phyloP scores from a whole-genome alignment of 1,140 invertebrate genomes.

The Oryzaephilus surinamensis region DNA sequence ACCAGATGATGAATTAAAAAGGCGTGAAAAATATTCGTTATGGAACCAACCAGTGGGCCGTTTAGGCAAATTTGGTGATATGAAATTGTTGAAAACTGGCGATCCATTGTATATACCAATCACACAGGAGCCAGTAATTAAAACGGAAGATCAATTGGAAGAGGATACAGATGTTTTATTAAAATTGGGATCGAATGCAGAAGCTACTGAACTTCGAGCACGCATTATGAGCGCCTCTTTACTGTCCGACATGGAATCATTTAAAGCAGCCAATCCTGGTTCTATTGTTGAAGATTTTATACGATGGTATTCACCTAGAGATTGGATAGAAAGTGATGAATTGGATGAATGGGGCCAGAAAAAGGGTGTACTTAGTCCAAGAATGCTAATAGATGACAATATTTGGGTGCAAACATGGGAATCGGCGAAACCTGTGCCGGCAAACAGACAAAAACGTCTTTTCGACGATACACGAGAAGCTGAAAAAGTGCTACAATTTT shows the following conservation, averaged over 20 bases:
- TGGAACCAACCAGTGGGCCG: constrained; percentile 66
- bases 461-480: constrained; percentile 96
- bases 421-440: constrained; percentile 77
- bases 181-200: constrained; percentile 72
- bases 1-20: constrained; percentile 37
- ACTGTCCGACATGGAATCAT: constrained; percentile 96
- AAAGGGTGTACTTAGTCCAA: constrained; percentile 66
- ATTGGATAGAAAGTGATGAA: constrained; percentile 68
- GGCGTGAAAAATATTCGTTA: constrained; percentile 39
- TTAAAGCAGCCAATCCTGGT: constrained; percentile 96
- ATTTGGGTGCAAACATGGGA: constrained; percentile 87
- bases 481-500: constrained; percentile 83
- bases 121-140: constrained; percentile 90
- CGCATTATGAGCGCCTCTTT: constrained; percentile 92
- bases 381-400: constrained; percentile 88
- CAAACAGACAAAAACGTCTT: constrained; percentile 74
- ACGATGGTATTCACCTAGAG: constrained; percentile 93
- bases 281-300: constrained; percentile 92
- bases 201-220: constrained; percentile 73
- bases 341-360: constrained; percentile 39
- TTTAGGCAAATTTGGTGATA: constrained; percentile 52
- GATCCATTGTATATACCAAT: constrained; percentile 74
- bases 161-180: constrained; percentile 86
- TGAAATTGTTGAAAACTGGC: constrained; percentile 55
- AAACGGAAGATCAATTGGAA: constrained; percentile 94